Conservation (phyloP, 2,888 invertebrate species). For the Belgica antarctica region DNA sequence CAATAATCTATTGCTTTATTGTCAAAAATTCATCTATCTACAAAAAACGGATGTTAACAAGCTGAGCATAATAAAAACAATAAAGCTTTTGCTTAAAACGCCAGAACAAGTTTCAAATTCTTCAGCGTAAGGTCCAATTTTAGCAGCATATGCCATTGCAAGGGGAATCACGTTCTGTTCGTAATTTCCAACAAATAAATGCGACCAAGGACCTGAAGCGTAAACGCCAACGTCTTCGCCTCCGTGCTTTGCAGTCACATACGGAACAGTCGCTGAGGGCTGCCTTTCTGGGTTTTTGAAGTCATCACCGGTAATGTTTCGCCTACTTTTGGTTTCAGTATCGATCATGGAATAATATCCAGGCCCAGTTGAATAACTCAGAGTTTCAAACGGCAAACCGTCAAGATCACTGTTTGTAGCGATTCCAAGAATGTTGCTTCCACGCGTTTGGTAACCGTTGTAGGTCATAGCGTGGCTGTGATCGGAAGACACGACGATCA, state of each 20-base stretch:
- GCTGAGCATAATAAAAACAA: no score
- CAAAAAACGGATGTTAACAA: no score
- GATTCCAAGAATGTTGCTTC: constrained; percentile 57
- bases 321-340: constrained; percentile 41
- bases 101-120: background rate
- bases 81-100: no score
- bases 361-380: constrained; percentile 74
- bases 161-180: constrained; percentile 78
- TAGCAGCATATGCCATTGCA: constrained; percentile 70
- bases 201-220: constrained; percentile 72
- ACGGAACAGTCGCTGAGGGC: constrained; percentile 64
- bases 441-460: constrained; percentile 46
- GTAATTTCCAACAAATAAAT: constrained; percentile 73
- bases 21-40: no score
- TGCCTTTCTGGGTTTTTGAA: constrained; percentile 56
- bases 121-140: no score
- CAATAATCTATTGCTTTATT: no score
- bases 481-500: constrained; percentile 76
- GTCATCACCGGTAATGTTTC: constrained; percentile 49
- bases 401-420: constrained; percentile 51
- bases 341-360: constrained; percentile 53
- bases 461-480: constrained; percentile 53
- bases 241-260: constrained; percentile 68
- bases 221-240: constrained; percentile 79
- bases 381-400: constrained; percentile 63